Evolutionary conservation across 1,140 invertebrate species (phyloP).

Genomic region (Listronotus bonariensis): DNA sequence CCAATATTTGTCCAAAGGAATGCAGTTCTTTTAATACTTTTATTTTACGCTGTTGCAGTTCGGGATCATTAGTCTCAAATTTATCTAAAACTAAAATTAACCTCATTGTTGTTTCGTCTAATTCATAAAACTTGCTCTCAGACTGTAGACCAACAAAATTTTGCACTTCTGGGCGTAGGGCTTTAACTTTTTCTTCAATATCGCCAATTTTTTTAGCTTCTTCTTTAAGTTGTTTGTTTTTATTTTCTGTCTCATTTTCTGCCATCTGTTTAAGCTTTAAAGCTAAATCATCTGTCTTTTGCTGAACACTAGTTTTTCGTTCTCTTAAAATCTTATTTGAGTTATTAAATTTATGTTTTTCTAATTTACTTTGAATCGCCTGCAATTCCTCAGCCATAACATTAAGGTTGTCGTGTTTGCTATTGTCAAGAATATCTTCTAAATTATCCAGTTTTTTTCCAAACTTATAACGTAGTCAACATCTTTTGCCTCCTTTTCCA

Average conservation of each 20-base stretch:
- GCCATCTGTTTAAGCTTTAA: conserved; percentile 11
- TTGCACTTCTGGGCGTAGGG: conserved; percentile 12
- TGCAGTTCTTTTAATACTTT: conserved; percentile 34
- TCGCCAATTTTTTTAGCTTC: conserved; percentile 21
- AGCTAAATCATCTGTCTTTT: conserved; percentile 9
- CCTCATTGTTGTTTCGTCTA: conserved; percentile 35
- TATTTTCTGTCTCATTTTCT: background rate
- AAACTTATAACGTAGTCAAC: conserved; percentile 17
- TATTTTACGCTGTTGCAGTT: conserved; percentile 32
- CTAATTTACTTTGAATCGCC: conserved; percentile 13
- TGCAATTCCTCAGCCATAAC: conserved; percentile 16
- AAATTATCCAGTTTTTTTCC: conserved; percentile 14
- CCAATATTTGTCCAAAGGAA: conserved; percentile 27
- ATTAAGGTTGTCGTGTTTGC: conserved; percentile 2
- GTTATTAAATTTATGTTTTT: conserved; percentile 17
- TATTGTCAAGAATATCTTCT: conserved; percentile 1
- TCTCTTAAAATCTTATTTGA: conserved; percentile 2
- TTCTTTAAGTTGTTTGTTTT: conserved; percentile 9
- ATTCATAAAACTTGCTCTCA: conserved; percentile 33
- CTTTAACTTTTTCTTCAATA: conserved; percentile 23
- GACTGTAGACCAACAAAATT: conserved; percentile 35
- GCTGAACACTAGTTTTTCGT: conserved; percentile 16
- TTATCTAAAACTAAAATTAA: conserved; percentile 30
- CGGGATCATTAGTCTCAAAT: conserved; percentile 11
- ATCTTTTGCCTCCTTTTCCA: conserved; percentile 22